Base-by-base conservation (phyloP, 2,113 vertebrate species). In the Brachyhypopomus occidentalis region DNA sequence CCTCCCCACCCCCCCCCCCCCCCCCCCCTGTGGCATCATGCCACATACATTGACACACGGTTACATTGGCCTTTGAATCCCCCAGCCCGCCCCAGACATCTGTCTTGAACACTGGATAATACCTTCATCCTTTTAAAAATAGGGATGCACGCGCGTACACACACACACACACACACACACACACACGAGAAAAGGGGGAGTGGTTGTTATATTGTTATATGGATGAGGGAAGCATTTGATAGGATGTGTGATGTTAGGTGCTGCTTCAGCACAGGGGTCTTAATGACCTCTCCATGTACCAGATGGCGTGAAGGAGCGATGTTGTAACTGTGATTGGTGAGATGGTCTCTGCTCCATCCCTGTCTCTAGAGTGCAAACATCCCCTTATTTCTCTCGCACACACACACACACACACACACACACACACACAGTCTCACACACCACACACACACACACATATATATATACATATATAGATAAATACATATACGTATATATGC, bases 251-350 rank as follows among this genome's bases (percentile, higher is more conserved):
- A 67, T 17, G 94, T 94, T 95, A 90, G 93, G 94, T 92, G 95
- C 94, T 93, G 92, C 94, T 90, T 86, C 94, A 95, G 95, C 95
- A 92, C 91, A 94, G 94, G 91, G 94, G 95, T 91, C 94, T 94
- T 89, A 93, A 94, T 93, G 93, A 96, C 94, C 93, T 97, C 95
- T 94, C 93, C 60, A 95, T 94, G 94, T 69, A 94, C 92, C 87
- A 92, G 91, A 94, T 95, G 96, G 95, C 96, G 97, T 96, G 96
- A 97, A 96, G 95, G 94, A 95, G 96, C 95, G 93, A 94, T 94
- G 93, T 93, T 92, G 94, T 92, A 94, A 93, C 88, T 94, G 93
- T 95, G 94, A 92, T 90, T 89, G 94, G 93, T 90, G 93, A 95
- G 91, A 73, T 82, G 94, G 94, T 95, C 95, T 96, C 93, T 91